Evolutionary conservation across 1,140 invertebrate genomes (phyloP).

Genomic region (Oedothorax gibbosus): DNA sequence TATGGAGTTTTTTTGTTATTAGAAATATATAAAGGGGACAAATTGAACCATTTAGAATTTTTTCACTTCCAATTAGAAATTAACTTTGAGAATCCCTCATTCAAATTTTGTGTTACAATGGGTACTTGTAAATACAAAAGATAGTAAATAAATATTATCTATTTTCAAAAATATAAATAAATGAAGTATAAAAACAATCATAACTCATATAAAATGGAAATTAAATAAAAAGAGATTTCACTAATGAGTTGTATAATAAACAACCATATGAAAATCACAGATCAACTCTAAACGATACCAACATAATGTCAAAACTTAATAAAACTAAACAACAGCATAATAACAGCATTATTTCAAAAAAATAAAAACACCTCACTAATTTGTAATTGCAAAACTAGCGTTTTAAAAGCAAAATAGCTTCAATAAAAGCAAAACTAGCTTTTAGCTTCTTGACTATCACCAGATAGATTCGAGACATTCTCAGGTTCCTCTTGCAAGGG

Average conservation of each 20-base stretch:
- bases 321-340: conserved; percentile 11
- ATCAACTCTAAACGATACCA: not conserved
- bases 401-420: conserved; percentile 5
- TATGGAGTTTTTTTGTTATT: too few species aligned
- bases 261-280: conserved; percentile 13
- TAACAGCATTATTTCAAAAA: conserved; percentile 28
- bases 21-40: too few species aligned
- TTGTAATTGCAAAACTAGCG: not conserved
- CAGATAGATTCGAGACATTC: conserved; percentile 11
- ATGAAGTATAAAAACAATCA: conserved; percentile 3
- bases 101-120: too few species aligned
- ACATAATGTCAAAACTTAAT: conserved; percentile 1
- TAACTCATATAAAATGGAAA: not conserved
- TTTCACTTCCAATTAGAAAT: too few species aligned
- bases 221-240: too few species aligned
- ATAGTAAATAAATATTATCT: not conserved
- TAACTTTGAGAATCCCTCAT: too few species aligned
- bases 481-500: conserved; percentile 7
- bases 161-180: not conserved
- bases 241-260: too few species aligned
- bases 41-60: too few species aligned
- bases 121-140: not conserved
- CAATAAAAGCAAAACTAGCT: conserved; percentile 7
- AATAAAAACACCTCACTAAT: too few species aligned
- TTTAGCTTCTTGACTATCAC: conserved; percentile 25